Evolutionary conservation across 2,888 invertebrate species (phyloP).

Genomic region (Scrobipalpa costella): DNA sequence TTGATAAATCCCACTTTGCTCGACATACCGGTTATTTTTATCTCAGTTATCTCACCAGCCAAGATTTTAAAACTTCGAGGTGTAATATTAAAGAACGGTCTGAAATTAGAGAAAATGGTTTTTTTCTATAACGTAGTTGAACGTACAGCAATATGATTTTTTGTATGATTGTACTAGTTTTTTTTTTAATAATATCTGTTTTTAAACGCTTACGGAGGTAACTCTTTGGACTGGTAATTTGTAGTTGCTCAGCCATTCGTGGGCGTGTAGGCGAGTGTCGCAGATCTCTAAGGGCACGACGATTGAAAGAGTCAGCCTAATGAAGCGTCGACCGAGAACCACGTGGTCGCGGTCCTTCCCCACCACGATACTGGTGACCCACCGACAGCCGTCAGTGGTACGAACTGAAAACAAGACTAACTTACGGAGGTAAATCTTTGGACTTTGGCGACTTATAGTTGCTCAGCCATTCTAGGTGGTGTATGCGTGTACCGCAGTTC

Average conservation of each 20-base stretch:
- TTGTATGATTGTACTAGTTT: too few relatives aligned
- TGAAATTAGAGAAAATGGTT: slow-evolving; percentile 40
- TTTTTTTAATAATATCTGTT: too few relatives aligned
- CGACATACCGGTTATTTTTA: slow-evolving; percentile 63
- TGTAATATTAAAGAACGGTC: slow-evolving; percentile 70
- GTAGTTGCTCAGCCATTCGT: slow-evolving; percentile 77
- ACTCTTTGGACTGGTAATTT: slow-evolving; percentile 46
- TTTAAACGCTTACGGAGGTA: slow-evolving; percentile 8
- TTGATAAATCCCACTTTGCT: slow-evolving; percentile 63
- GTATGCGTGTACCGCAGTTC: slow-evolving; percentile 78
- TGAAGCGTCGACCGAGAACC: slow-evolving; percentile 83
- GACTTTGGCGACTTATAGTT: slow-evolving; percentile 57
- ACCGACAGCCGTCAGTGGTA: slow-evolving; percentile 82
- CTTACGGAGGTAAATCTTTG: not conserved
- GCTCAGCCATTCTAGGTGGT: slow-evolving; percentile 78
- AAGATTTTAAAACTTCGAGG: slow-evolving; percentile 71
- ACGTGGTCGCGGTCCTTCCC: slow-evolving; percentile 82
- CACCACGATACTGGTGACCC: slow-evolving; percentile 84
- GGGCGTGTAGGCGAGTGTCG: slow-evolving; percentile 75
- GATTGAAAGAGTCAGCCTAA: slow-evolving; percentile 69
- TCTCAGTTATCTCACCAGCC: slow-evolving; percentile 65
- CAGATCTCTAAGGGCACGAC: slow-evolving; percentile 78
- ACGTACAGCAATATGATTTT: too few relatives aligned
- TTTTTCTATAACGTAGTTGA: too few relatives aligned
- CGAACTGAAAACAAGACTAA: slow-evolving; percentile 43